Conservation (phyloP, 1,140 invertebrate genomes). For the fruit fly (Drosophila melanogaster) region DNA sequence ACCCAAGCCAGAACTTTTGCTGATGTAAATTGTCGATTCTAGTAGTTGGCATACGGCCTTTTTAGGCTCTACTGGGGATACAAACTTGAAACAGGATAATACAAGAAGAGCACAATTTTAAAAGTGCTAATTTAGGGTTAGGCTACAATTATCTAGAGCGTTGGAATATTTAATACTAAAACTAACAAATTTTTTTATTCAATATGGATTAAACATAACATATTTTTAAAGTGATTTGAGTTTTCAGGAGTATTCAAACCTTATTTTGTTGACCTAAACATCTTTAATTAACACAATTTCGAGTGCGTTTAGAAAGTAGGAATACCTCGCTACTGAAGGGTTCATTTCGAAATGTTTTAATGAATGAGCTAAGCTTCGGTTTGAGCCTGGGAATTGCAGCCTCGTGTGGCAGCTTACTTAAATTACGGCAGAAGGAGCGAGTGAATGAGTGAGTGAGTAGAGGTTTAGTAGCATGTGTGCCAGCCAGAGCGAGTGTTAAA, state of each 20-base stretch:
- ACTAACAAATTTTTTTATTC: too few relatives aligned
- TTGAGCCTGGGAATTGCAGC: conserved; percentile 40
- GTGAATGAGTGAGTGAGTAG: conserved; percentile 34
- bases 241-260: too few relatives aligned
- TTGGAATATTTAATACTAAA: too few relatives aligned
- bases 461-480: conserved; percentile 17
- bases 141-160: too few relatives aligned
- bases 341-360: conserved; percentile 59
- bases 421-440: conserved; percentile 29
- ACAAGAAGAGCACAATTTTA: not conserved
- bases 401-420: conserved; percentile 59
- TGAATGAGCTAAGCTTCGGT: conserved; percentile 55
- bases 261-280: too few relatives aligned
- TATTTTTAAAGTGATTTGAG: too few relatives aligned
- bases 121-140: too few relatives aligned
- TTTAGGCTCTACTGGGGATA: not conserved
- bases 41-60: not conserved
- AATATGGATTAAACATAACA: too few relatives aligned
- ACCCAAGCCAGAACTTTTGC: conserved; percentile 16
- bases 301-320: not conserved
- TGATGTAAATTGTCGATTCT: conserved; percentile 5
- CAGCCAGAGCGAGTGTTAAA: conserved; percentile 64
- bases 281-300: too few relatives aligned
- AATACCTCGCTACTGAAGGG: conserved; percentile 10
- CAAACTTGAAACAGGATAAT: not conserved